Evolutionary conservation across 2,888 invertebrate species (phyloP).

Genomic region (Eupithecia tripunctaria): DNA sequence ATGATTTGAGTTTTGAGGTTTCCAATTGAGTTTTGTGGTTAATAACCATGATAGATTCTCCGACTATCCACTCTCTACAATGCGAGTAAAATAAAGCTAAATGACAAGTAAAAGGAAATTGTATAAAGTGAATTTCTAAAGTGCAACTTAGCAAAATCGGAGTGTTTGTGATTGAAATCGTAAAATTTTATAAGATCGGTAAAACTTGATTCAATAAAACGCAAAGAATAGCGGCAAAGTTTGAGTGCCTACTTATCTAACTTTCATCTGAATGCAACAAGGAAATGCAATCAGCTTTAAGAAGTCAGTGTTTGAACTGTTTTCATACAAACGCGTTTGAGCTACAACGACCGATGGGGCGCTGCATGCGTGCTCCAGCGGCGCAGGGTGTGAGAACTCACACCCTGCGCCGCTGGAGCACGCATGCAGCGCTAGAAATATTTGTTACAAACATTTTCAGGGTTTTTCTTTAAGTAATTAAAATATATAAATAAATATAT

Average conservation of each 20-base stretch:
- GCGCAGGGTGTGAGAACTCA: too few relatives aligned
- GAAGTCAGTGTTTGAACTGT: not conserved
- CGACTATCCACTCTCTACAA: not conserved
- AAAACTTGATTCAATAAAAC: conserved; percentile 11
- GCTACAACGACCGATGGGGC: not conserved
- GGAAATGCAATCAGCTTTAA: conserved; percentile 41
- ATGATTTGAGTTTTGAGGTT: too few relatives aligned
- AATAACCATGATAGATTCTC: too few relatives aligned
- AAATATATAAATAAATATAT: too few relatives aligned
- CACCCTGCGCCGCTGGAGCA: too few relatives aligned
- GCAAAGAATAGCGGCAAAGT: conserved; percentile 9
- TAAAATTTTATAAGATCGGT: conserved; percentile 2
- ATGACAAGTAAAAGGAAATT: not conserved
- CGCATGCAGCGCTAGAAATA: too few relatives aligned
- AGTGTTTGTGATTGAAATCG: not conserved
- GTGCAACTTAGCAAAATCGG: not conserved
- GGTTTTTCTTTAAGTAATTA: too few relatives aligned
- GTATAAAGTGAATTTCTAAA: not conserved
- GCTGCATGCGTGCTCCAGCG: too few relatives aligned
- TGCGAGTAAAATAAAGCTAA: not conserved
- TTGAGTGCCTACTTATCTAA: not conserved
- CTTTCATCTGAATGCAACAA: conserved; percentile 25
- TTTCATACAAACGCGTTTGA: conserved; percentile 4
- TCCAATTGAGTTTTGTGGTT: too few relatives aligned
- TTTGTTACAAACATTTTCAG: too few relatives aligned